Conservation (phyloP, 1,140 invertebrate species). For the Drosophila sturtevanti region DNA sequence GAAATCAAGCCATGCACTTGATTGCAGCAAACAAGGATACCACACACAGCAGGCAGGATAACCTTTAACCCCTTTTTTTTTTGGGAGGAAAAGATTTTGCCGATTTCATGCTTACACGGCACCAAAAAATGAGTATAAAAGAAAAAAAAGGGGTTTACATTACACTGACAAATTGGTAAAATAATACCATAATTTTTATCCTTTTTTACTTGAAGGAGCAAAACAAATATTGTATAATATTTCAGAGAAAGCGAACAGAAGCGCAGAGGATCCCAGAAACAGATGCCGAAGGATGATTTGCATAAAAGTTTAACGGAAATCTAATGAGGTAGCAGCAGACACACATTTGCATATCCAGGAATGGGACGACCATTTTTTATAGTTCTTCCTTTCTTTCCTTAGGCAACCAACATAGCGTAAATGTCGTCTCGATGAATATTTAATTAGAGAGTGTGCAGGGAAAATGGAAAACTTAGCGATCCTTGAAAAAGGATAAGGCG, state of each 20-base stretch:
- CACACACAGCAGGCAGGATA: conserved; percentile 17
- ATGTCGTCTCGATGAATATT: conserved; percentile 77
- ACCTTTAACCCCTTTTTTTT: conserved; percentile 25
- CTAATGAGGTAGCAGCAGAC: conserved; percentile 58
- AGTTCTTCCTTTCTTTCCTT: conserved; percentile 5
- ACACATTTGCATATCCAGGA: conserved; percentile 40
- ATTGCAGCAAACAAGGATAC: conserved; percentile 31
- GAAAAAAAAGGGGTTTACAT: conserved; percentile 51
- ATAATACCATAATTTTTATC: conserved; percentile 75
- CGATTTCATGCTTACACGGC: conserved; percentile 59
- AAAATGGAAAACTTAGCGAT: conserved; percentile 43
- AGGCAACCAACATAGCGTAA: conserved; percentile 29
- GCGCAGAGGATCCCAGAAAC: conserved; percentile 43
- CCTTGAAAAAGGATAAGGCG: conserved; percentile 54
- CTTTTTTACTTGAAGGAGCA: conserved; percentile 47
- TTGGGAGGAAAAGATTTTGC: conserved; percentile 27
- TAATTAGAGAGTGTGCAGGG: conserved; percentile 52
- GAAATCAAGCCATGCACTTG: conserved; percentile 71
- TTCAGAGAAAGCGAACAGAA: conserved; percentile 35
- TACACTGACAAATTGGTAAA: conserved; percentile 77
- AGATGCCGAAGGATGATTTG: conserved; percentile 67
- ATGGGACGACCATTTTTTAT: conserved; percentile 32
- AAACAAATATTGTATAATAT: conserved; percentile 78
- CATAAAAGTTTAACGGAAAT: conserved; percentile 78
- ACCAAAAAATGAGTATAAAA: conserved; percentile 17